A percentile compares a stretch with the other conserved stretches of the same genome.
phyloP scores from a whole-genome alignment of 1,140 invertebrate species.

The Colletes latitarsis region DNA sequence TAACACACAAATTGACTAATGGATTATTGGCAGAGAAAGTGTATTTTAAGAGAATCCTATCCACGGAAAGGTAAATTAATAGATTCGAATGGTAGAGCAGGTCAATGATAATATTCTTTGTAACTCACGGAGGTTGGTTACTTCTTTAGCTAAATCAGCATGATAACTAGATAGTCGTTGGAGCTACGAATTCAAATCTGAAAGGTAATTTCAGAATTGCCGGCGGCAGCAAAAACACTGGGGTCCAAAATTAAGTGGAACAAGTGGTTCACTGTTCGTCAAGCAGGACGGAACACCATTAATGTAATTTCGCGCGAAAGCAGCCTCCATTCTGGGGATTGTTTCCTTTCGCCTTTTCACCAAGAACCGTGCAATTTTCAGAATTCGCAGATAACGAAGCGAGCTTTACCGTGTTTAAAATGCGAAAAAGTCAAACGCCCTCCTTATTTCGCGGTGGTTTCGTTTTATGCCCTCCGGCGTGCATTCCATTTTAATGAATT shows the following conservation, averaged over 20 bases:
- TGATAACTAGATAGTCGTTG: too few species aligned
- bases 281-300: neutral
- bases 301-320: conserved; percentile 9
- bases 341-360: neutral
- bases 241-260: neutral
- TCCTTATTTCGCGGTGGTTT: neutral
- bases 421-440: neutral
- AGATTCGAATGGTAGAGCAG: too few species aligned
- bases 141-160: too few species aligned
- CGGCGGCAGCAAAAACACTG: too few species aligned
- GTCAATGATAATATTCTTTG: too few species aligned
- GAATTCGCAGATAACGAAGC: neutral
- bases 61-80: too few species aligned
- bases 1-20: too few species aligned
- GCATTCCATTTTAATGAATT: conserved; percentile 22
- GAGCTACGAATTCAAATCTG: too few species aligned
- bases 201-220: too few species aligned
- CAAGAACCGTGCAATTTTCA: neutral
- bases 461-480: neutral
- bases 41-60: too few species aligned
- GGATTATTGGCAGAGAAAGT: too few species aligned
- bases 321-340: neutral
- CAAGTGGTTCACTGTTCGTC: neutral
- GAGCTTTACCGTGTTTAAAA: neutral
- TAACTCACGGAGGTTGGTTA: too few species aligned